phyloP scores from a whole-genome alignment of 2,888 invertebrate genomes.

The Morpho helenor region DNA sequence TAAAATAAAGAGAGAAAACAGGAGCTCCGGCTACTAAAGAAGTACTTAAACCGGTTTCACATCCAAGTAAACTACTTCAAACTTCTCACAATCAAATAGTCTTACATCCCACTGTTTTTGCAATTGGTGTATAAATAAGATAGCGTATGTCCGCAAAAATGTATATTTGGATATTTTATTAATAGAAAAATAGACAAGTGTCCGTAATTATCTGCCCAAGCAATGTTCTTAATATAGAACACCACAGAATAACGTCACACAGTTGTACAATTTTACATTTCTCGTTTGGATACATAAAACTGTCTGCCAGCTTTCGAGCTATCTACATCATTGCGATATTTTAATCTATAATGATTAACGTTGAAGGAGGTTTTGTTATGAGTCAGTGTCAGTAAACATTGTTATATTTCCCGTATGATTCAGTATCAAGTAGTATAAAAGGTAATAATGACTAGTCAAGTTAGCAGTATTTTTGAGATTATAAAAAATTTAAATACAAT shows the following conservation, averaged over 20 bases:
- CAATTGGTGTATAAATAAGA: background rate
- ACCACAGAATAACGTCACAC: conserved; percentile 38
- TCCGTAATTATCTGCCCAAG: conserved; percentile 37
- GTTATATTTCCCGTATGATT: background rate
- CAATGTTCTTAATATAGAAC: conserved; percentile 42
- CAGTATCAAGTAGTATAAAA: background rate
- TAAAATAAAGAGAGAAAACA: too few relatives aligned
- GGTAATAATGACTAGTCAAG: too few relatives aligned
- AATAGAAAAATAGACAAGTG: conserved; percentile 37
- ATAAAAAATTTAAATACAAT: too few relatives aligned
- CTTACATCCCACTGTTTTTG: conserved; percentile 2
- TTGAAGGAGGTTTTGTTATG: background rate
- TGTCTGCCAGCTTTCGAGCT: background rate
- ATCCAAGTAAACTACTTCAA: too few relatives aligned
- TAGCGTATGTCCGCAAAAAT: conserved; percentile 5
- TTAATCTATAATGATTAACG: conserved; percentile 6
- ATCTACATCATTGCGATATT: conserved; percentile 7
- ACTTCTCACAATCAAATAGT: background rate
- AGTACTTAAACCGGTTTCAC: too few relatives aligned
- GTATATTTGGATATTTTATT: conserved; percentile 18
- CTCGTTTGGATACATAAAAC: conserved; percentile 10
- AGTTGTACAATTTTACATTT: conserved; percentile 17
- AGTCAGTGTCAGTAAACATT: background rate
- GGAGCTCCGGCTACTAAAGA: too few relatives aligned
- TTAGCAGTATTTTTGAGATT: too few relatives aligned